phyloP scores from a whole-genome alignment of 2,797 vertebrate genomes.

The Esox masquinongy region DNA sequence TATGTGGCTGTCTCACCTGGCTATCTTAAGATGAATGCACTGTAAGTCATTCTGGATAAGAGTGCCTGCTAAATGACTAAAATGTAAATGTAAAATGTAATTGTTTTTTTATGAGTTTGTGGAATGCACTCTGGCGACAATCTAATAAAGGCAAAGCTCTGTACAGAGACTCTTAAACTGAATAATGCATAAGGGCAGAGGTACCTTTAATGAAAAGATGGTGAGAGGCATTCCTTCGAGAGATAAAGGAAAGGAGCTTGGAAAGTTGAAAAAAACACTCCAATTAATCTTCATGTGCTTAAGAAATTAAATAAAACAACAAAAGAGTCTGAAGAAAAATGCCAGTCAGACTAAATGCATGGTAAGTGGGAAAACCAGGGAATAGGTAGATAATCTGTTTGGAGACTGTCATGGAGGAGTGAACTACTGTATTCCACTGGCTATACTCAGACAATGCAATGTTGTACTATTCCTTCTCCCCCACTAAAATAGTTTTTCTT shows the following conservation, averaged over 20 bases:
- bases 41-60: too few species aligned
- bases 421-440: not conserved
- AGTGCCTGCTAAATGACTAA: too few species aligned
- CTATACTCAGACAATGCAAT: not conserved
- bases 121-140: conserved; percentile 71
- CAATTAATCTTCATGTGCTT: conserved; percentile 75
- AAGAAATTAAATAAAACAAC: conserved; percentile 62
- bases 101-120: conserved; percentile 80
- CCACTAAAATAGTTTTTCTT: not conserved
- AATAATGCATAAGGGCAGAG: conserved; percentile 75
- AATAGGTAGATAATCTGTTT: conserved; percentile 27
- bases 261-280: conserved; percentile 35
- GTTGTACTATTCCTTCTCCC: not conserved
- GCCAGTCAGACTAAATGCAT: conserved; percentile 26
- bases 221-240: conserved; percentile 72
- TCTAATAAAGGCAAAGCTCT: conserved; percentile 72
- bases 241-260: conserved; percentile 18
- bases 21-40: too few species aligned
- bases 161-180: conserved; percentile 63
- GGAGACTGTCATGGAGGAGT: not conserved
- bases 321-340: conserved; percentile 39
- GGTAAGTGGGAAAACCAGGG: conserved; percentile 34
- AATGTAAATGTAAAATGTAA: conserved; percentile 70
- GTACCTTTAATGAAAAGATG: conserved; percentile 77
- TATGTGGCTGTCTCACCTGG: too few species aligned